Evolutionary conservation across 2,113 vertebrate species (phyloP).

Genomic region (Aptenodytes forsteri): DNA sequence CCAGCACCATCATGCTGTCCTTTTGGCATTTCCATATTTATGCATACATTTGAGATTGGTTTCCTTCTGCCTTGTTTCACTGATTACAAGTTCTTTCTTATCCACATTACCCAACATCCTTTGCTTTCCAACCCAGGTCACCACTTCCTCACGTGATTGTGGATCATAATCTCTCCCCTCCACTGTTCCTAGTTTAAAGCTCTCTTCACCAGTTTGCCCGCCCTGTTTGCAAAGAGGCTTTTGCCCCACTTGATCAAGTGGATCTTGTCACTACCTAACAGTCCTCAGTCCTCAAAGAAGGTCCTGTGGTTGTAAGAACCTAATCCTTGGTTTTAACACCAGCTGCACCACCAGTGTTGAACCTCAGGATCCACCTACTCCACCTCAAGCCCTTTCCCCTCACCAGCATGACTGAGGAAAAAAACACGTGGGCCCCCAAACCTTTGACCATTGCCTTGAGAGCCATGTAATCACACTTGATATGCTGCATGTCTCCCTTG

Average conservation of each 20-base stretch:
- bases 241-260: not conserved
- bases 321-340: not conserved
- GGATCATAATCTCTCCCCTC: not conserved
- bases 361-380: not conserved
- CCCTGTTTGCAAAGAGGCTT: not conserved
- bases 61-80: not conserved
- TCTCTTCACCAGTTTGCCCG: not conserved
- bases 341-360: not conserved
- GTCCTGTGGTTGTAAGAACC: not conserved
- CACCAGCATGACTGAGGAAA: not conserved
- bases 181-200: not conserved
- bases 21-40: not conserved
- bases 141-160: not conserved
- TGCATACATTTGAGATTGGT: not conserved
- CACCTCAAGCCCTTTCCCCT: not conserved
- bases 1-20: not conserved
- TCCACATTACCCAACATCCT: not conserved
- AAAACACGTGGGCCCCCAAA: accelerated
- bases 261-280: not conserved
- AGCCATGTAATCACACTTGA: not conserved
- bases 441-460: not conserved
- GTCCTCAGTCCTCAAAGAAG: not conserved
- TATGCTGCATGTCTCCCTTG: not conserved
- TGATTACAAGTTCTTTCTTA: not conserved
- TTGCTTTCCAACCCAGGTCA: not conserved